phyloP scores from a whole-genome alignment of 2,113 vertebrate species.

The Neopipo cinnamomea region DNA sequence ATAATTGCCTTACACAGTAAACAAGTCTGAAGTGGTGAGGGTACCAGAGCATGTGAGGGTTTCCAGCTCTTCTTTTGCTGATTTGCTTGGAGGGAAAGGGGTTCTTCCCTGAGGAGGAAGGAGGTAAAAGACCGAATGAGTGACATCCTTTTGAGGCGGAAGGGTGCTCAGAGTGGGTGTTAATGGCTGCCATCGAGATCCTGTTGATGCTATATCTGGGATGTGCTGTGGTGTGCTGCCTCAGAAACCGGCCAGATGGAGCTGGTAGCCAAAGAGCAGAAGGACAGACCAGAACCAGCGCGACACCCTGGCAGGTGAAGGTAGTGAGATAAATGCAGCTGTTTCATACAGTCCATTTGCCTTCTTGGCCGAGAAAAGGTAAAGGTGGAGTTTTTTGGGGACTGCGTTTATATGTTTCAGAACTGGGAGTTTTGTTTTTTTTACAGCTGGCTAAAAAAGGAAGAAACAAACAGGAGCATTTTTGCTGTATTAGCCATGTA shows the following conservation, averaged over 20 bases:
- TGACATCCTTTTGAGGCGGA: background rate
- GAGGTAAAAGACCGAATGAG: background rate
- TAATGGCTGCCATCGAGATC: background rate
- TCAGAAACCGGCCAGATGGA: background rate
- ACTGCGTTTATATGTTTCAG: background rate
- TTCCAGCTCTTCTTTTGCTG: background rate
- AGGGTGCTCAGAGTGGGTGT: background rate
- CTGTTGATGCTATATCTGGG: background rate
- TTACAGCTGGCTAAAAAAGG: background rate
- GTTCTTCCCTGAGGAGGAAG: background rate
- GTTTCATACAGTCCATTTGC: background rate
- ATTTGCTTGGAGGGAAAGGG: background rate
- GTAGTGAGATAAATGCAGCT: background rate
- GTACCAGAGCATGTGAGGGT: background rate
- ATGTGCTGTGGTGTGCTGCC: background rate
- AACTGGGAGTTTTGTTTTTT: background rate
- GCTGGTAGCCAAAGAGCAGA: background rate
- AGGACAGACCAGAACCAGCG: background rate
- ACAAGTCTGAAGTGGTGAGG: background rate
- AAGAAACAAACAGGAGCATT: background rate
- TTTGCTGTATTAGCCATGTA: background rate
- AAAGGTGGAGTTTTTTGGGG: background rate
- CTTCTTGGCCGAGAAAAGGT: background rate
- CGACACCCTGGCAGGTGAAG: background rate
- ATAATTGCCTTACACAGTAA: background rate